Evolutionary conservation across 2,113 vertebrate species (phyloP).

Genomic region (Grallaria varia): DNA sequence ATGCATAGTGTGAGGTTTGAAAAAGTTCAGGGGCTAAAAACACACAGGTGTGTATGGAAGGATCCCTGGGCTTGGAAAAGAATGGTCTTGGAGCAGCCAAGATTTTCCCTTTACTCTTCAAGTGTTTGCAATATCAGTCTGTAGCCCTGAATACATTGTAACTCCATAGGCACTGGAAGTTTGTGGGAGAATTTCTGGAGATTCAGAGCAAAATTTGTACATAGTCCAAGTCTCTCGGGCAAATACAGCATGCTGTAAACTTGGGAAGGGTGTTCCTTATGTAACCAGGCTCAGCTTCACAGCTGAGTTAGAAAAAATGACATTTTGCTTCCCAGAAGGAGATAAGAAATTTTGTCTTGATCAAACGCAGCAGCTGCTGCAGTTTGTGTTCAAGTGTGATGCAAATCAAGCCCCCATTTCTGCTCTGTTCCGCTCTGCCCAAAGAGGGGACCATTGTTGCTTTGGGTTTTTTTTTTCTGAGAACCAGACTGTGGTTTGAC

Average conservation of each 20-base stretch:
- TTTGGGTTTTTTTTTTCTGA: not conserved
- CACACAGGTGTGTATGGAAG: not conserved
- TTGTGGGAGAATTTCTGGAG: not conserved
- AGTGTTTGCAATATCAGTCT: not conserved
- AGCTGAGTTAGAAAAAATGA: constrained; percentile 1
- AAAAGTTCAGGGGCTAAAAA: not conserved
- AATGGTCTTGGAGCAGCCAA: not conserved
- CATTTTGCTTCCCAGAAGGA: constrained; percentile 43
- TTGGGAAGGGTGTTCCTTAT: constrained; percentile 18
- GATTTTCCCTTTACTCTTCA: not conserved
- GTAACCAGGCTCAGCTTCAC: constrained; percentile 30
- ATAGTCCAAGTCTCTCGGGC: not conserved
- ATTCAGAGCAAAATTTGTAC: not conserved
- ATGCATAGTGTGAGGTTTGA: not conserved
- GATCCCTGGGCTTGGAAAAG: not conserved
- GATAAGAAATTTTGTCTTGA: constrained; percentile 34
- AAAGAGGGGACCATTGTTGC: not conserved
- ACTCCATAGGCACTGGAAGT: not conserved
- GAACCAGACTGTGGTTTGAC: not conserved
- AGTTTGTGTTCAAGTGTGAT: constrained; percentile 39
- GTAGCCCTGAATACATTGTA: not conserved
- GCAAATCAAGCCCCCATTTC: constrained; percentile 2
- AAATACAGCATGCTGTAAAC: not conserved
- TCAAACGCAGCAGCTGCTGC: constrained; percentile 41
- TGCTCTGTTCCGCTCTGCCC: not conserved